These are phyloP conservation scores for Neofelis nebulosa DNA, from an alignment of 2,113 vertebrate genomes.

Conservation along the genomic window DNA sequence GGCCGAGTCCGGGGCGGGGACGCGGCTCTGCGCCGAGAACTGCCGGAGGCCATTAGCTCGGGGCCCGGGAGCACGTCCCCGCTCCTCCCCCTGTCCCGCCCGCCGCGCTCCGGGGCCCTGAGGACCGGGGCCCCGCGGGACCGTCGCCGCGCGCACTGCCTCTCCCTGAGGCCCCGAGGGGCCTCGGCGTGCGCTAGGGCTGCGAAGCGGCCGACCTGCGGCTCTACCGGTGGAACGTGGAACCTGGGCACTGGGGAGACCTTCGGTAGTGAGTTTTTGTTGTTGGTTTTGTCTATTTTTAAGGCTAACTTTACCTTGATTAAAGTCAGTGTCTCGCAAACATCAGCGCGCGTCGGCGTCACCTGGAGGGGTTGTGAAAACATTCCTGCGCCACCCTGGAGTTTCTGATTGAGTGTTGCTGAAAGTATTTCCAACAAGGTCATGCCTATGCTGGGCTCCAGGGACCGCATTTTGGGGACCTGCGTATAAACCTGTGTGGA, in stretches of 20 bases:
- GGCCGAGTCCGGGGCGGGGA: neutral
- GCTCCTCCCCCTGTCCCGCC: neutral
- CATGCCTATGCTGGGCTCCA: rapidly evolving
- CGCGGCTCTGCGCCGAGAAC: neutral
- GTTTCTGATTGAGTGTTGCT: too few relatives aligned
- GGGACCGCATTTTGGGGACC: neutral
- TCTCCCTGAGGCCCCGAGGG: rapidly evolving
- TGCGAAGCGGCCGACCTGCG: neutral
- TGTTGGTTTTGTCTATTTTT: neutral
- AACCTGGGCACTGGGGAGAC: neutral
- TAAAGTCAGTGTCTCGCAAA: neutral
- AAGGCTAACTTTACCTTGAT: neutral
- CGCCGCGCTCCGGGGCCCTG: rapidly evolving
- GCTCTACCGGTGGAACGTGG: too few relatives aligned
- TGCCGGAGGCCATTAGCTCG: conserved; percentile 50
- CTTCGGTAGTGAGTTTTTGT: neutral
- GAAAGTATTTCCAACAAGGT: too few relatives aligned
- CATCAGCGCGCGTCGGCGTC: rapidly evolving
- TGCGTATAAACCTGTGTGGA: neutral
- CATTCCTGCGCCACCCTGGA: rapidly evolving
- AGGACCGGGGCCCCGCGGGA: rapidly evolving
- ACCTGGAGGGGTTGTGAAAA: neutral
- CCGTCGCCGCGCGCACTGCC: neutral
- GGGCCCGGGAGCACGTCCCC: conserved; percentile 71
- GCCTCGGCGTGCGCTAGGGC: neutral